A percentile compares a stretch with the other conserved stretches of the same genome.
These are phyloP conservation scores for Leptoclinus maculatus DNA, from an alignment of 2,797 vertebrate genomes.

Conservation along the genomic window DNA sequence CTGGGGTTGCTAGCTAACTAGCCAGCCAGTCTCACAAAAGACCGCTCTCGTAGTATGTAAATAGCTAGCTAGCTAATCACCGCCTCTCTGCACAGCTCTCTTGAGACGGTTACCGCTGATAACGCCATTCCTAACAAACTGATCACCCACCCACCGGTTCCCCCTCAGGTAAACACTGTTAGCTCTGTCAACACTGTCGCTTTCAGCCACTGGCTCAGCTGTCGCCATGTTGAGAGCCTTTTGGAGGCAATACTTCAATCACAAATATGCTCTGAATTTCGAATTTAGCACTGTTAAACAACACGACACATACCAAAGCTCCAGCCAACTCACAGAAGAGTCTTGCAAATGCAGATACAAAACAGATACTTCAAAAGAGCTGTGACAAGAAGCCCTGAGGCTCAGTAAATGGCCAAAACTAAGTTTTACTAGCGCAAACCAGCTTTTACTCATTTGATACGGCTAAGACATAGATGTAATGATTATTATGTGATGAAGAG, in stretches of 20 bases:
- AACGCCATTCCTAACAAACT: too few species aligned
- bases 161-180: too few species aligned
- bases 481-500: constrained; percentile 24
- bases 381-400: not conserved
- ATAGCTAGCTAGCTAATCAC: too few species aligned
- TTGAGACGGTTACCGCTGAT: too few species aligned
- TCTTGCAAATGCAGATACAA: not conserved
- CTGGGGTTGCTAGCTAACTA: not conserved
- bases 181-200: not conserved
- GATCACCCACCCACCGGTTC: too few species aligned
- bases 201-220: not conserved
- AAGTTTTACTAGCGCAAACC: not conserved
- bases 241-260: not conserved
- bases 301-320: not conserved
- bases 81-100: too few species aligned
- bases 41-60: too few species aligned
- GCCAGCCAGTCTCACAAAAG: too few species aligned
- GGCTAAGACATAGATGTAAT: constrained; percentile 16
- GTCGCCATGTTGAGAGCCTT: not conserved
- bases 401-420: not conserved
- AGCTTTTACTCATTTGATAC: constrained; percentile 12
- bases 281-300: not conserved
- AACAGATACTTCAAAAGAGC: not conserved
- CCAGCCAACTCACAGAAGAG: not conserved
- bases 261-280: not conserved